These are phyloP conservation scores for Lysiphlebus fabarum DNA, from an alignment of 1,140 invertebrate genomes.

Conservation along the genomic window DNA sequence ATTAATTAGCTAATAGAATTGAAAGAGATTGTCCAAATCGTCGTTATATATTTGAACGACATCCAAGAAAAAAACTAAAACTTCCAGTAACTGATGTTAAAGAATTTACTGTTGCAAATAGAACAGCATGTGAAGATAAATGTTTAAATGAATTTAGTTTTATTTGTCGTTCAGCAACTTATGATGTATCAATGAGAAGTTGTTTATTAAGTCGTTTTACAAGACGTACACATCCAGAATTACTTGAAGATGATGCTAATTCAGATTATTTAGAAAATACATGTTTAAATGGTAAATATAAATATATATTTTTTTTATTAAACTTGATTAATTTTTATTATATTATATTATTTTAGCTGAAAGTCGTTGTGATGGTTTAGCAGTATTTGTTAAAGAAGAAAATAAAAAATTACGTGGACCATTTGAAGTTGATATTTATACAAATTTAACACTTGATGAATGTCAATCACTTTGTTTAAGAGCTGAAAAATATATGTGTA, in stretches of 20 bases:
- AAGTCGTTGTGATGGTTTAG: constrained; percentile 77
- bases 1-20: constrained; percentile 69
- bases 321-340: constrained; percentile 8
- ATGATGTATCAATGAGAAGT: constrained; percentile 69
- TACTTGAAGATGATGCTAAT: constrained; percentile 79
- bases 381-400: constrained; percentile 84
- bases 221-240: constrained; percentile 76
- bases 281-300: constrained; percentile 72
- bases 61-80: constrained; percentile 78
- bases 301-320: neutral
- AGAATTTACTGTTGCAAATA: constrained; percentile 74
- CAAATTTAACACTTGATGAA: constrained; percentile 78
- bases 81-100: constrained; percentile 74
- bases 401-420: constrained; percentile 82
- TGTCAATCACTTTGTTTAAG: constrained; percentile 76
- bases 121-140: constrained; percentile 84
- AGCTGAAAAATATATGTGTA: constrained; percentile 82
- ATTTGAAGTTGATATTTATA: constrained; percentile 82
- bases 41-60: constrained; percentile 82
- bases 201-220: constrained; percentile 80
- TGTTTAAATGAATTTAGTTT: constrained; percentile 86
- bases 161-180: constrained; percentile 82
- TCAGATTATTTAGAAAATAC: constrained; percentile 89
- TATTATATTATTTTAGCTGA: constrained; percentile 60
- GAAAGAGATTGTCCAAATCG: constrained; percentile 83